Conservation (phyloP, 2,113 vertebrate species). For the Candoia aspera region DNA sequence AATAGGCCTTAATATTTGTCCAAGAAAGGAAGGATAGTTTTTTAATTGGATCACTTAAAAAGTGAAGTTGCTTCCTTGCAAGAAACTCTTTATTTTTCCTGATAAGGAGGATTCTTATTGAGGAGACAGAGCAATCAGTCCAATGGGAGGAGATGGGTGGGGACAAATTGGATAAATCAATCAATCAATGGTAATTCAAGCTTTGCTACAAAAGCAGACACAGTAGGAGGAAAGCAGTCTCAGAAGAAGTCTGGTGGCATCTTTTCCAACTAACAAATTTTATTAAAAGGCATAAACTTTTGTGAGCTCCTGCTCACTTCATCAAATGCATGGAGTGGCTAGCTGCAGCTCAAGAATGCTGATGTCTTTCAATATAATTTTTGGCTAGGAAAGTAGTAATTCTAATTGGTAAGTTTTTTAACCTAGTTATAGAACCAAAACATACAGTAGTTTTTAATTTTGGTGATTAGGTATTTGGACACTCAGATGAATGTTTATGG, state of each 20-base stretch:
- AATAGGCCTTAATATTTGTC: not conserved
- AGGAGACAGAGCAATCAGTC: not conserved
- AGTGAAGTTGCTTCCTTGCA: not conserved
- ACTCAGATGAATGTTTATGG: not conserved
- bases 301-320: not conserved
- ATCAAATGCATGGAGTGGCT: not conserved
- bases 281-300: not conserved
- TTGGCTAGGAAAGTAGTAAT: not conserved
- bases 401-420: not conserved
- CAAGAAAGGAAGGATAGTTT: not conserved
- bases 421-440: not conserved
- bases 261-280: not conserved
- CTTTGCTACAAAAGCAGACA: not conserved
- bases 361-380: not conserved
- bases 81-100: not conserved
- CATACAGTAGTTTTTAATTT: not conserved
- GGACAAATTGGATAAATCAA: too few relatives aligned
- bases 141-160: too few relatives aligned
- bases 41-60: not conserved
- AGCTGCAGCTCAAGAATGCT: not conserved
- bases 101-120: not conserved
- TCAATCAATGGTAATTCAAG: too few relatives aligned
- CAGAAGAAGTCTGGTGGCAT: not conserved
- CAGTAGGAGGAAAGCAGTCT: not conserved
- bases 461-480: not conserved